Base-by-base conservation (phyloP, 1,140 invertebrate species). In the Hydropsyche tenuis region DNA sequence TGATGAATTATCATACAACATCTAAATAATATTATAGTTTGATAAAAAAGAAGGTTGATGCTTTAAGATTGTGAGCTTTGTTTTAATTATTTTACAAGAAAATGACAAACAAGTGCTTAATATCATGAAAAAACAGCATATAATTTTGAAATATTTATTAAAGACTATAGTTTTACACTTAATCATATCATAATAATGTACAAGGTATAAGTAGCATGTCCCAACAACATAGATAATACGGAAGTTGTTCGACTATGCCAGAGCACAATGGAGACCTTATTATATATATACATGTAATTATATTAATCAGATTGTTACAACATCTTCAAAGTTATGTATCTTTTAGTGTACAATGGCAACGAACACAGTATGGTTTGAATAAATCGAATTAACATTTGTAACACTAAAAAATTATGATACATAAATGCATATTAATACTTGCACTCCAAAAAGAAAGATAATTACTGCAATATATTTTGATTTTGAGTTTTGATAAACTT, bases 91-190 rank as follows among this genome's bases (percentile, higher is more conserved):
- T n/a, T n/a, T n/a, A n/a, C n/a, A n/a, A n/a, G n/a, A n/a, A n/a
- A n/a, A n/a, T n/a, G n/a, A n/a, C n/a, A n/a, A n/a, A n/a, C n/a
- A n/a, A n/a, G n/a, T n/a, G n/a, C n/a, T n/a, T n/a, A n/a, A n/a
- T n/a, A n/a, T n/a, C n/a, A n/a, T n/a, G n/a, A n/a, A n/a, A n/a
- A n/a, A n/a, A n/a, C n/a, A n/a, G n/a, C n/a, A n/a, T 37, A 37
- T 73, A 77, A 77, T 77, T 77, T 77, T 77, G 76, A 77, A 77
- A 77, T 77, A 77, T 77, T 77, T 77, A 77, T 73, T 77, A 77
- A 77, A 77, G 76, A 77, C 76, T 77, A 77, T 75, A 77, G 76
- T 77, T 77, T 77, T 77, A 77, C 76, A 77, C 66, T 77, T 77
- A 77, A 77, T 75, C 76, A 77, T 77, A 77, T 77, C 73, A 71